Percentiles rank a stretch among this genome's conserved stretches.
Evolutionary conservation across 2,888 invertebrate genomes (phyloP).

Genomic region (Mayetiola destructor): DNA sequence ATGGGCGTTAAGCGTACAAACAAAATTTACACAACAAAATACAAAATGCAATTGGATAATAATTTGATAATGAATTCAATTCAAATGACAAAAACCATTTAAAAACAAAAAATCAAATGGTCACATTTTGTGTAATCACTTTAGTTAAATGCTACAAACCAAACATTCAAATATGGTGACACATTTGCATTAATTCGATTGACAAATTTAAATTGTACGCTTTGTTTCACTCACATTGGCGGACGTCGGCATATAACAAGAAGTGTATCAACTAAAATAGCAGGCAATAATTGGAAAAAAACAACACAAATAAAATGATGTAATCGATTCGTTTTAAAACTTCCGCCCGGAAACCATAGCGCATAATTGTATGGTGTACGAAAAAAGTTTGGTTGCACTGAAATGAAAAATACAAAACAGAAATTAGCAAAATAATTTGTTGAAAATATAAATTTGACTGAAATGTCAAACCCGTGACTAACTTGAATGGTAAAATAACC

Average conservation of each 20-base stretch:
- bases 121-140: too few species aligned
- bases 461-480: neutral
- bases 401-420: neutral
- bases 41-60: too few species aligned
- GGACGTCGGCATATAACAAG: neutral
- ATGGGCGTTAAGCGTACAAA: too few species aligned
- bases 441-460: neutral
- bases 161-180: too few species aligned
- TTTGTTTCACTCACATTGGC: slow-evolving; percentile 11
- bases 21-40: too few species aligned
- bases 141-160: too few species aligned
- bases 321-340: neutral
- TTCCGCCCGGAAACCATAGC: slow-evolving; percentile 11
- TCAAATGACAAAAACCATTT: too few species aligned
- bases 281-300: neutral
- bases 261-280: neutral
- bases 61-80: too few species aligned
- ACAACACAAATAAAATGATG: neutral
- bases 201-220: too few species aligned
- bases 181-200: too few species aligned
- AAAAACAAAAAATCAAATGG: too few species aligned
- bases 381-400: neutral
- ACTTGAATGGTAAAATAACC: neutral
- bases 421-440: neutral
- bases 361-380: neutral